Percentiles rank a stretch among this genome's conserved stretches.
phyloP scores from a whole-genome alignment of 2,113 vertebrate genomes.

The Athene noctua region DNA sequence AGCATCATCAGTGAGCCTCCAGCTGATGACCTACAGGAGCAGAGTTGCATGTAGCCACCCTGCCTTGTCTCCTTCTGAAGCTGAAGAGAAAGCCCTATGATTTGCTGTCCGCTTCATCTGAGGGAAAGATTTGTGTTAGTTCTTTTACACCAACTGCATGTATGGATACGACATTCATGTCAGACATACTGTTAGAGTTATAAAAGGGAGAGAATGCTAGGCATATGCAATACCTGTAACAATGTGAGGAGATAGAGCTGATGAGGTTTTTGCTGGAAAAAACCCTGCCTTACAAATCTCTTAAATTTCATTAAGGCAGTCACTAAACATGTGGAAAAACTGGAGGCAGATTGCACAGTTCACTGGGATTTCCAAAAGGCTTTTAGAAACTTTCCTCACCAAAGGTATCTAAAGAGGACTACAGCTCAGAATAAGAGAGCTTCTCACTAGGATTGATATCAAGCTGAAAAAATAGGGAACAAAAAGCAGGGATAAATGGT shows the following conservation, averaged over 20 bases:
- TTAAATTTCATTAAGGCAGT: not conserved
- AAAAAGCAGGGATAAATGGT: not conserved
- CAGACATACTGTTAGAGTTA: not conserved
- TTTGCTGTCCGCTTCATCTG: not conserved
- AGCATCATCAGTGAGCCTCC: not conserved
- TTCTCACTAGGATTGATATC: not conserved
- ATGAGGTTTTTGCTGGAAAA: not conserved
- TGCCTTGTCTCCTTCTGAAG: not conserved
- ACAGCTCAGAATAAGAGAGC: not conserved
- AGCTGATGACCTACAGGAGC: not conserved
- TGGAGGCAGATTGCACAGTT: not conserved
- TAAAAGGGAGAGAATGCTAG: not conserved
- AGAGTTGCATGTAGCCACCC: too few relatives aligned
- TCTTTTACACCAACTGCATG: not conserved
- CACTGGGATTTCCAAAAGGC: not conserved
- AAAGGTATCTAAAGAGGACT: not conserved
- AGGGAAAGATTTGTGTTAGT: not conserved
- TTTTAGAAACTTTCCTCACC: not conserved
- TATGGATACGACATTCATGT: not conserved
- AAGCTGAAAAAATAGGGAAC: not conserved
- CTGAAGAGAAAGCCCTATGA: not conserved
- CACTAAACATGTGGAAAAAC: not conserved
- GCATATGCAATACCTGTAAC: not conserved
- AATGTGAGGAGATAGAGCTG: not conserved
- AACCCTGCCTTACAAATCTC: not conserved